These are phyloP conservation scores for Pogonophryne albipinna DNA, from an alignment of 2,797 vertebrate species.

Conservation along the genomic window DNA sequence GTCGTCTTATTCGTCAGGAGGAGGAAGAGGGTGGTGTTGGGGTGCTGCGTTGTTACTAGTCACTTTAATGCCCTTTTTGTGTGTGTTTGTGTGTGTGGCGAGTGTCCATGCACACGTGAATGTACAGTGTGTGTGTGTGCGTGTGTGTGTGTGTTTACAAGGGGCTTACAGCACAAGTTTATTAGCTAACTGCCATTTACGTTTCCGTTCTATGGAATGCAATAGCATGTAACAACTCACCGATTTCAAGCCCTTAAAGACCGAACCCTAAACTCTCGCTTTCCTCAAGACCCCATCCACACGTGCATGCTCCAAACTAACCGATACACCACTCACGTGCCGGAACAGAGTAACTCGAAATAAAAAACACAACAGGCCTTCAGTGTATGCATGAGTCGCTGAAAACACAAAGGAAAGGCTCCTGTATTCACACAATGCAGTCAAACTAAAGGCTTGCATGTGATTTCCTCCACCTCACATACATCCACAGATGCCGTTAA, in stretches of 20 bases:
- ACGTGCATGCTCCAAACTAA: slow-evolving; percentile 51
- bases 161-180: slow-evolving; percentile 77
- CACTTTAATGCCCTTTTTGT: slow-evolving; percentile 77
- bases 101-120: slow-evolving; percentile 68
- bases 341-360: slow-evolving; percentile 24
- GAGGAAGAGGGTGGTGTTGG: slow-evolving; percentile 31
- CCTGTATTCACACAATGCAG: slow-evolving; percentile 22
- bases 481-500: slow-evolving; percentile 18
- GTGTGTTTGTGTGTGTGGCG: slow-evolving; percentile 23
- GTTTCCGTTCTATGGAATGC: slow-evolving; percentile 75
- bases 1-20: slow-evolving; percentile 42
- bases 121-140: slow-evolving; percentile 51
- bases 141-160: slow-evolving; percentile 40
- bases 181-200: slow-evolving; percentile 73
- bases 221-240: slow-evolving; percentile 66
- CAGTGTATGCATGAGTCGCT: slow-evolving; percentile 50
- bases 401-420: slow-evolving; percentile 21
- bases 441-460: slow-evolving; percentile 19
- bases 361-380: slow-evolving; percentile 25
- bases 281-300: slow-evolving; percentile 20
- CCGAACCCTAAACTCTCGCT: slow-evolving; percentile 4
- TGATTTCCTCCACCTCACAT: background rate
- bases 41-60: slow-evolving; percentile 69
- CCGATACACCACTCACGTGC: slow-evolving; percentile 48
- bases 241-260: slow-evolving; percentile 38